Conservation (phyloP, 2,797 vertebrate species). For the Allobates femoralis region DNA sequence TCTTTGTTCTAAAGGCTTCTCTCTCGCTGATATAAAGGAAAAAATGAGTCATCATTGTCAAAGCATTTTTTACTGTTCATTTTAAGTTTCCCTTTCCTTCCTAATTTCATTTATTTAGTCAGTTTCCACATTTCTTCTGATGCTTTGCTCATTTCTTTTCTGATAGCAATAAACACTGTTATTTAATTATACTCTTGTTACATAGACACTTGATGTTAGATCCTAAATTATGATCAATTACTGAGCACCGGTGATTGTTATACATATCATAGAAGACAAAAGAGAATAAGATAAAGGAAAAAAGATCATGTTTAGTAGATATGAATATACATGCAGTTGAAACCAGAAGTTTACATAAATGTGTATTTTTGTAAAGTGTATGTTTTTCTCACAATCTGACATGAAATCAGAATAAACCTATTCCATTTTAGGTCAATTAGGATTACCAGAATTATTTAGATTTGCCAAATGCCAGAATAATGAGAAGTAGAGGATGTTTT, state of each 20-base stretch:
- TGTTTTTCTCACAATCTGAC: no score
- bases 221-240: not conserved
- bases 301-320: not conserved
- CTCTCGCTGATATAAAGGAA: not conserved
- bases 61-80: not conserved
- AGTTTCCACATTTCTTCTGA: not conserved
- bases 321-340: no score
- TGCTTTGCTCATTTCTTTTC: not conserved
- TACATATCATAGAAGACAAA: slow-evolving; percentile 2
- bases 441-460: no score
- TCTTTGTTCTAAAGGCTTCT: not conserved
- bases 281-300: not conserved
- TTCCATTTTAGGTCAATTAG: no score
- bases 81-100: not conserved
- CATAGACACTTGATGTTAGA: slow-evolving; percentile 30
- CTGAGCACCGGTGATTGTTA: not conserved
- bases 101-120: slow-evolving; percentile 14
- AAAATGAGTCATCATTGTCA: not conserved
- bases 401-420: no score
- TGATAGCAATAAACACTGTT: slow-evolving; percentile 7
- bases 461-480: no score
- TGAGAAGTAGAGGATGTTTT: no score
- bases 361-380: no score
- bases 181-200: slow-evolving; percentile 41
- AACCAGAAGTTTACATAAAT: no score